A percentile compares a stretch with the other conserved stretches of the same genome.
Evolutionary conservation across 92 coral and sea anemone genomes (phyloP).

Genomic region (Phymanthus crucifer): DNA sequence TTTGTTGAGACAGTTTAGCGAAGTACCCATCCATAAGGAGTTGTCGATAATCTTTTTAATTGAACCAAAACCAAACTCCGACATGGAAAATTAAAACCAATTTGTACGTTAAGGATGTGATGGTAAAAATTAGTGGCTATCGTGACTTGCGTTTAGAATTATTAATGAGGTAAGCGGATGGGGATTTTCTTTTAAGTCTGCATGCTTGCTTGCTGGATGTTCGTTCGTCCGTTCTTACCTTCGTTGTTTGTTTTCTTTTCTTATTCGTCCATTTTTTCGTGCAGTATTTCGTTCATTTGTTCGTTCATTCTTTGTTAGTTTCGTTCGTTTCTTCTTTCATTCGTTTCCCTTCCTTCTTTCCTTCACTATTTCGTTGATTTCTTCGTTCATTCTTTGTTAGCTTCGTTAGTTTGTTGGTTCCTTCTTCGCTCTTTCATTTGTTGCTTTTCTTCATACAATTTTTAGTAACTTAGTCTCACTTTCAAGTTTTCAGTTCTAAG

Average conservation of each 20-base stretch:
- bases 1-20: too few relatives aligned
- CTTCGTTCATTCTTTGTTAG: neutral
- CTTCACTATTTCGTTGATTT: neutral
- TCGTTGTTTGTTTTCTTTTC: too few relatives aligned
- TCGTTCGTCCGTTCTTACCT: too few relatives aligned
- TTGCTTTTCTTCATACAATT: too few relatives aligned
- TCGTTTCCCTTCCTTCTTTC: neutral
- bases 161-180: too few relatives aligned
- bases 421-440: neutral
- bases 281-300: neutral
- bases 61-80: too few relatives aligned
- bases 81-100: neutral
- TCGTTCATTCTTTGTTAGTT: neutral
- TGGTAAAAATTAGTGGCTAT: neutral
- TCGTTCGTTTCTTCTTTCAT: too few relatives aligned
- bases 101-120: neutral
- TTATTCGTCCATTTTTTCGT: neutral
- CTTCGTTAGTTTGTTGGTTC: neutral
- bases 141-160: too few relatives aligned
- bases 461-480: neutral
- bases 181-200: too few relatives aligned
- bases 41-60: too few relatives aligned
- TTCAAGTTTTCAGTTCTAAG: neutral
- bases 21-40: too few relatives aligned
- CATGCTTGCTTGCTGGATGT: too few relatives aligned